Conservation (phyloP, 2,888 invertebrate genomes). For the Netelia melanura region DNA sequence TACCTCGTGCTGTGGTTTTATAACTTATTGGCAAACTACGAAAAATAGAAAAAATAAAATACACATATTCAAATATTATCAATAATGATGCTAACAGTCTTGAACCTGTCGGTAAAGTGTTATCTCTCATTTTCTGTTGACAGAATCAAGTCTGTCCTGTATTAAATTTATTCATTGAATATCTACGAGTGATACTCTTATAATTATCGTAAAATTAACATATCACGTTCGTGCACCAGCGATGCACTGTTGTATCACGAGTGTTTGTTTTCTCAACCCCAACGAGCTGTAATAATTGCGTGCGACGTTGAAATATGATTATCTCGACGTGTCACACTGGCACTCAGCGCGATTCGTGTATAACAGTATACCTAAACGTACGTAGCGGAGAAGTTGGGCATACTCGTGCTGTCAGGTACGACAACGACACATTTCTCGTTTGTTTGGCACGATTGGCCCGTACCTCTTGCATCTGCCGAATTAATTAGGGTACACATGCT, state of each 20-base stretch:
- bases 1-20: too few relatives aligned
- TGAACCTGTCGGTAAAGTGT: neutral
- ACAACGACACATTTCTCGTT: slow-evolving; percentile 38
- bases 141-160: neutral
- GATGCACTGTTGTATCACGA: slow-evolving; percentile 1
- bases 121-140: neutral
- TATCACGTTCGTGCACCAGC: slow-evolving; percentile 1
- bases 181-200: neutral
- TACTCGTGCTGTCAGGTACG: slow-evolving; percentile 28
- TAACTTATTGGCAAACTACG: too few relatives aligned
- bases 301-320: slow-evolving; percentile 37
- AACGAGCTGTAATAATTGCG: slow-evolving; percentile 28
- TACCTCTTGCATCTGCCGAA: slow-evolving; percentile 5
- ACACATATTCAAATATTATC: neutral
- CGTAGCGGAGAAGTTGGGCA: slow-evolving; percentile 6
- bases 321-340: slow-evolving; percentile 36
- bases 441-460: slow-evolving; percentile 31
- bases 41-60: neutral
- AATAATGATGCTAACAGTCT: neutral
- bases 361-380: neutral
- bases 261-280: slow-evolving; percentile 24
- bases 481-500: slow-evolving; percentile 20
- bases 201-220: neutral
- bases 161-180: neutral
- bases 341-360: neutral